phyloP scores from a whole-genome alignment of 2,113 vertebrate species.

The Lophochroa leadbeateri region DNA sequence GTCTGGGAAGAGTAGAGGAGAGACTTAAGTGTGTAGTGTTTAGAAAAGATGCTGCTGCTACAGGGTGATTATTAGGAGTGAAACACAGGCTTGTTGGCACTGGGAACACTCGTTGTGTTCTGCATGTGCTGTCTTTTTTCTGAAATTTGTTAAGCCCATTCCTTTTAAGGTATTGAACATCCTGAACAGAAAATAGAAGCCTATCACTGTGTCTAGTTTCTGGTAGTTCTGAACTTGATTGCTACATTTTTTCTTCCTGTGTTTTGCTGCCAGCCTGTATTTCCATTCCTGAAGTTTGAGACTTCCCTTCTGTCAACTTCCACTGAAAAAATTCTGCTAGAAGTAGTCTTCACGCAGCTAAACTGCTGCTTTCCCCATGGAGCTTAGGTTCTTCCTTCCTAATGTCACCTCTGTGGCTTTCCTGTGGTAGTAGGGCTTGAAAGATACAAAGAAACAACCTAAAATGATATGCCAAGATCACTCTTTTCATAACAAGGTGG shows the following conservation, averaged over 20 bases:
- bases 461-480: background rate
- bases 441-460: background rate
- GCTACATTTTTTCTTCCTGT: background rate
- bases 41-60: background rate
- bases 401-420: background rate
- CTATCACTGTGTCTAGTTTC: rapidly evolving
- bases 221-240: background rate
- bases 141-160: background rate
- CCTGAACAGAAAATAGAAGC: background rate
- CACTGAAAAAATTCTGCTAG: background rate
- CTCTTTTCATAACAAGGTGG: background rate
- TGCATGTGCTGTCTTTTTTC: background rate
- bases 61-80: background rate
- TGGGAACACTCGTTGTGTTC: background rate
- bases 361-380: background rate
- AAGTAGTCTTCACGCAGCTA: background rate
- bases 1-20: background rate
- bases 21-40: background rate
- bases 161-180: background rate
- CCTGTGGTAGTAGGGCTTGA: background rate
- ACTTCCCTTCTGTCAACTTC: background rate
- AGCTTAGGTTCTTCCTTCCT: background rate
- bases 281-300: background rate
- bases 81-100: background rate
- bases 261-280: background rate